Base-by-base conservation (phyloP, 2,888 invertebrate species). In the Drosophila fulvimacula region DNA sequence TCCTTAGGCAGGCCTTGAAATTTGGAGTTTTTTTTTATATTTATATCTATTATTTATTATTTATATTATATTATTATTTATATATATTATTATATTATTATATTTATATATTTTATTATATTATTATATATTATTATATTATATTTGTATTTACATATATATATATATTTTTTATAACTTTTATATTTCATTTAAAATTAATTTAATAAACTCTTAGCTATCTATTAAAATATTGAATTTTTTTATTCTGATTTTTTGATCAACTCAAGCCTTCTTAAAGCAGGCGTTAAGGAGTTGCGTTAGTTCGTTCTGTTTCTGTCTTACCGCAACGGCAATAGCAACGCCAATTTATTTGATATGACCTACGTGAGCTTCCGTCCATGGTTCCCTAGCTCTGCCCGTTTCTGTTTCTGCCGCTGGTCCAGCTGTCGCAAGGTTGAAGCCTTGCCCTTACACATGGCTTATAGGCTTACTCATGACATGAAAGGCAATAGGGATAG, bases 291-390 rank as follows among this genome's bases (percentile, higher is more conserved):
- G 27, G 27, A 46, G 46, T 27, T 46, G 27, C 46, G 46, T 24
- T 44, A 15, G 44, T 24, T 44, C 44, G 44, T 24, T 3, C 9
- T 24, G 24, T 32, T 48, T 44, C 56, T 56, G 32, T 63, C 75
- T 60, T 61, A 73, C 85, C 86, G 69, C 83, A 80, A 72, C 68
- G 67, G 67, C 70, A 75, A 64, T 11, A 62, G 82, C 75, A 67
- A 69, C 78, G 80, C 72, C 84, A 84, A 86, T 84, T 88, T 82
- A 88, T 84, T 80, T 84, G 86, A 88, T 84, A 86, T 86, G 83
- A 75, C 73, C 73, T 80, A 84, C 88, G 88, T 84, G 88, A 72
- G 78, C 30, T 70, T 85, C 74, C 77, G 81, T 57, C 66, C 57
- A 57, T 64, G 49, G 64, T 49, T 57, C 13, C 13, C 6, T 42